Conservation (phyloP, 1,140 invertebrate species). For the Zaprionus ornatus region DNA sequence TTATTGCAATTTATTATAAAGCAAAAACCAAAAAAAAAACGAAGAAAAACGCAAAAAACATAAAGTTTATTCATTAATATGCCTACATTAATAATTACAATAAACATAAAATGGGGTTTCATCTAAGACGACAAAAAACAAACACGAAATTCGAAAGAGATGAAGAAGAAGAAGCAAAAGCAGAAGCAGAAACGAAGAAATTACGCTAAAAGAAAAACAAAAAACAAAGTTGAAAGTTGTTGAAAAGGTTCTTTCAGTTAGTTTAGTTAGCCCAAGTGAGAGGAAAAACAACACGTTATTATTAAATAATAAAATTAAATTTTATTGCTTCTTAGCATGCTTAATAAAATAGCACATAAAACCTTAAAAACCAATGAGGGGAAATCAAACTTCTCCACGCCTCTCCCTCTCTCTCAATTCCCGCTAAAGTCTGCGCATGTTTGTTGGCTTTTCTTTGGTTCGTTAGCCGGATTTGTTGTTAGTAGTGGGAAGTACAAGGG, state of each 20-base stretch:
- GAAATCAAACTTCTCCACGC: background rate
- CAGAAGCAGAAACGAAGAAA: slow-evolving; percentile 19
- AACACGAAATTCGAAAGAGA: slow-evolving; percentile 7
- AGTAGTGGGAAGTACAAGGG: background rate
- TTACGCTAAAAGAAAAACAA: slow-evolving; percentile 19
- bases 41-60: slow-evolving; percentile 10
- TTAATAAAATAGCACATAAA: slow-evolving; percentile 30
- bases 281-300: slow-evolving; percentile 47
- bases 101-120: slow-evolving; percentile 81
- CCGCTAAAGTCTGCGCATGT: slow-evolving; percentile 32
- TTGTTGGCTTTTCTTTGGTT: slow-evolving; percentile 64
- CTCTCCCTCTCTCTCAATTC: background rate
- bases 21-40: slow-evolving; percentile 17
- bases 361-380: slow-evolving; percentile 2
- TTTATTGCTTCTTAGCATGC: slow-evolving; percentile 74
- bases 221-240: slow-evolving; percentile 34
- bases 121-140: slow-evolving; percentile 69
- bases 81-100: slow-evolving; percentile 73
- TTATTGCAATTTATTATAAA: slow-evolving; percentile 51
- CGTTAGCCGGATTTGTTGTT: slow-evolving; percentile 36
- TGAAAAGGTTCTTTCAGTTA: slow-evolving; percentile 38
- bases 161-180: slow-evolving; percentile 17
- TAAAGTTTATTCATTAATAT: slow-evolving; percentile 54
- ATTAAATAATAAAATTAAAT: slow-evolving; percentile 62
- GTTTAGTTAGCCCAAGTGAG: slow-evolving; percentile 74